phyloP scores from a whole-genome alignment of 2,888 invertebrate species.

The Chloromyia formosa region DNA sequence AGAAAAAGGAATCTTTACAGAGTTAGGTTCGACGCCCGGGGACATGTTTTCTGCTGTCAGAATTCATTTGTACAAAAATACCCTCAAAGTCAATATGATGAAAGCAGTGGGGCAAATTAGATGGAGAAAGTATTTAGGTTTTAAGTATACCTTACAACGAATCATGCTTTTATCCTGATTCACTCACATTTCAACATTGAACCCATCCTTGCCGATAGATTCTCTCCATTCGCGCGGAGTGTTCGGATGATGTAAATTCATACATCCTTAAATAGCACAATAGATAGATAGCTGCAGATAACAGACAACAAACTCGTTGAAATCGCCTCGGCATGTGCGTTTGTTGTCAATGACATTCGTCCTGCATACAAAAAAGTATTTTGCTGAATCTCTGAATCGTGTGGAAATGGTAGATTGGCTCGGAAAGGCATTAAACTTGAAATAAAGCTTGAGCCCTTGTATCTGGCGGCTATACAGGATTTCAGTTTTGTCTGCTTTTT shows the following conservation, averaged over 20 bases:
- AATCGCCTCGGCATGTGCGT: slow-evolving; percentile 20
- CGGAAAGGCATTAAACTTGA: slow-evolving; percentile 38
- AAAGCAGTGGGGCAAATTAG: no score
- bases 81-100: no score
- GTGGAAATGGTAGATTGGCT: slow-evolving; percentile 36
- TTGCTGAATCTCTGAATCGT: slow-evolving; percentile 36
- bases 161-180: no score
- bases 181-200: background rate
- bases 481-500: slow-evolving; percentile 30
- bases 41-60: no score
- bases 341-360: slow-evolving; percentile 30
- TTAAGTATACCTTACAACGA: no score
- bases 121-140: no score
- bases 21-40: no score
- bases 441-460: slow-evolving; percentile 31
- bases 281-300: background rate
- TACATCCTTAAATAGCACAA: slow-evolving; percentile 7
- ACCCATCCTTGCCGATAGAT: background rate
- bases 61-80: no score
- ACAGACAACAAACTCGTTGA: background rate
- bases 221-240: background rate
- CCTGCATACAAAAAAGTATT: slow-evolving; percentile 41
- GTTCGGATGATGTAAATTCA: background rate
- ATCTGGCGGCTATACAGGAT: slow-evolving; percentile 37
- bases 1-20: no score